phyloP scores from a whole-genome alignment of 2,797 vertebrate genomes.

The Odontamblyopus lacepedii region DNA sequence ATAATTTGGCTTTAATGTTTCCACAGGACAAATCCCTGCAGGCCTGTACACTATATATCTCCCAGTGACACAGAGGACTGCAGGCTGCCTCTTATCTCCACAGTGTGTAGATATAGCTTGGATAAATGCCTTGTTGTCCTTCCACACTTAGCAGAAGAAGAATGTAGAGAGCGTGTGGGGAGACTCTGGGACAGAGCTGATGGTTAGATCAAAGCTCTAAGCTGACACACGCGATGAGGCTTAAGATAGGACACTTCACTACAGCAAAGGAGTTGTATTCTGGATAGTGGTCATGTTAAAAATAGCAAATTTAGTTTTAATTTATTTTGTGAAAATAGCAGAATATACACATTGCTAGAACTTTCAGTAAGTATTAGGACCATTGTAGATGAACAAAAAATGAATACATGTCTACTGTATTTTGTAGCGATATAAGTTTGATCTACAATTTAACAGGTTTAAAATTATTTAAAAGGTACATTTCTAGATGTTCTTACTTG shows the following conservation, averaged over 20 bases:
- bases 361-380: not conserved
- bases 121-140: conserved; percentile 50
- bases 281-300: not conserved
- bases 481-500: not conserved
- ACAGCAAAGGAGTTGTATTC: conserved; percentile 45
- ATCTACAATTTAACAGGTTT: not conserved
- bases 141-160: conserved; percentile 21
- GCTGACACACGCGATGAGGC: conserved; percentile 35
- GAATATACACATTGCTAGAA: not conserved
- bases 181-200: conserved; percentile 28
- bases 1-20: conserved; percentile 64
- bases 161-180: conserved; percentile 24
- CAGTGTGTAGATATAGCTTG: conserved; percentile 44
- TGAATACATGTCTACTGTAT: not conserved
- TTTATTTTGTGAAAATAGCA: not conserved
- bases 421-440: not conserved
- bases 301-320: not conserved
- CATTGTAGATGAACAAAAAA: not conserved
- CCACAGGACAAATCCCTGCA: conserved; percentile 70
- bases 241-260: conserved; percentile 33
- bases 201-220: conserved; percentile 54
- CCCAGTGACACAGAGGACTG: conserved; percentile 65
- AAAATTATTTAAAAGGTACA: too few species aligned
- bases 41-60: conserved; percentile 50
- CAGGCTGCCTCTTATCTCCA: conserved; percentile 54